These are phyloP conservation scores for Pachyramphus minor DNA, from an alignment of 2,113 vertebrate species.

Conservation along the genomic window DNA sequence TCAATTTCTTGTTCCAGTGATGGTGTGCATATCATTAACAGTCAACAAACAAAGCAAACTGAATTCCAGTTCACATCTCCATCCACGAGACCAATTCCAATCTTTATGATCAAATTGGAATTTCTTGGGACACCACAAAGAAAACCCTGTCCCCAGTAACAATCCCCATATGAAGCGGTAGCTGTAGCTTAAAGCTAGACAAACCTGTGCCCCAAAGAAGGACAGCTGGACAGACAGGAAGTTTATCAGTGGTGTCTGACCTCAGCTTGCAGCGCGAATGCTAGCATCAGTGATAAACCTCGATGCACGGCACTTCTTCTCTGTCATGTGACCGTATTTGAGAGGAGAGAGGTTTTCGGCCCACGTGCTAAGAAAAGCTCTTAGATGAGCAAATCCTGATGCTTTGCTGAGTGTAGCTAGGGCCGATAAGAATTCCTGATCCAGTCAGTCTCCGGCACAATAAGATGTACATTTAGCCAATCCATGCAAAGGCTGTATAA, in stretches of 20 bases:
- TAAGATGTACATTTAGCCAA: background rate
- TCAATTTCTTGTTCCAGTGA: background rate
- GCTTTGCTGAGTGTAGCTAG: constrained; percentile 18
- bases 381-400: constrained; percentile 19
- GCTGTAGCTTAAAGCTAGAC: background rate
- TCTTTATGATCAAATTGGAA: background rate
- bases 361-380: background rate
- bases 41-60: background rate
- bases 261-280: background rate
- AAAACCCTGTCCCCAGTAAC: background rate
- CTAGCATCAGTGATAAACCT: background rate
- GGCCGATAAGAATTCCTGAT: constrained; percentile 39
- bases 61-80: background rate
- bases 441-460: constrained; percentile 38
- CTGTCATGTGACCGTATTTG: background rate
- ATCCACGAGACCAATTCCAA: background rate
- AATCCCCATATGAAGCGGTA: background rate
- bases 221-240: background rate
- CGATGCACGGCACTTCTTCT: background rate
- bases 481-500: constrained; percentile 14
- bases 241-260: background rate
- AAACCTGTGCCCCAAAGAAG: background rate
- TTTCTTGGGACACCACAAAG: background rate
- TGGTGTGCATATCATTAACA: background rate
- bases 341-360: constrained; percentile 1